Conservation (phyloP, 2,797 vertebrate genomes). For the Rhyacichthys aspro region DNA sequence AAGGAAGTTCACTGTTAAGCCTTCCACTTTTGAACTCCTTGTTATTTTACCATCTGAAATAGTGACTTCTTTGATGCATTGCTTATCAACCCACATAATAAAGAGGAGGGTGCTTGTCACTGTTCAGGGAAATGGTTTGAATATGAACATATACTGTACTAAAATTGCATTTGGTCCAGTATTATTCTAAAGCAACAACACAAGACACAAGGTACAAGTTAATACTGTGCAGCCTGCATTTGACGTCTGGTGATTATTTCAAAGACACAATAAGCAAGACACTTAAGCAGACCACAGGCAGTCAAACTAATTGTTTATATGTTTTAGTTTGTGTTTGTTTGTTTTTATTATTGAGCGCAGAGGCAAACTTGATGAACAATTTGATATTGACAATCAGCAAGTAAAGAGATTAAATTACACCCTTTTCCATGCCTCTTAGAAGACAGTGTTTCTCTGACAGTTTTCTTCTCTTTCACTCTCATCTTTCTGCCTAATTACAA, state of each 20-base stretch:
- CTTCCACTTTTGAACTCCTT: conserved; percentile 13
- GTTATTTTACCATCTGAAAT: conserved; percentile 23
- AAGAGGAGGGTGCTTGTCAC: conserved; percentile 27
- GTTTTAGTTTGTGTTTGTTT: too few relatives aligned
- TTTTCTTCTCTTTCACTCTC: conserved; percentile 35
- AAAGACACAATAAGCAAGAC: conserved; percentile 37
- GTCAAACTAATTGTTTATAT: conserved; percentile 9
- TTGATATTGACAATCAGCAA: conserved; percentile 18
- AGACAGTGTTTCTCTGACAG: conserved; percentile 37
- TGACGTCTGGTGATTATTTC: conserved; percentile 10
- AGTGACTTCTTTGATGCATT: conserved; percentile 24
- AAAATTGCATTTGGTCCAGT: conserved; percentile 46
- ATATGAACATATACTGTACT: conserved; percentile 36
- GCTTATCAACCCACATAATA: conserved; percentile 34
- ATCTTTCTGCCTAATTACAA: conserved; percentile 54
- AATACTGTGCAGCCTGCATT: conserved; percentile 22
- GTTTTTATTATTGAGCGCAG: too few relatives aligned
- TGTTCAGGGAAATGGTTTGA: conserved; percentile 31
- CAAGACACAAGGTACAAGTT: conserved; percentile 22
- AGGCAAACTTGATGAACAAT: conserved; percentile 22
- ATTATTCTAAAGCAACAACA: conserved; percentile 34
- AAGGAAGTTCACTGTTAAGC: conserved; percentile 35
- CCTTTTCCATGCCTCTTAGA: not conserved
- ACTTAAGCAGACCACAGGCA: conserved; percentile 20
- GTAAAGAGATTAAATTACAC: conserved; percentile 14